Evolutionary conservation across 1,140 invertebrate species (phyloP), one percentile per base, ranked within the genome.

Genomic region (Aphaenogaster ashmeadi): DNA sequence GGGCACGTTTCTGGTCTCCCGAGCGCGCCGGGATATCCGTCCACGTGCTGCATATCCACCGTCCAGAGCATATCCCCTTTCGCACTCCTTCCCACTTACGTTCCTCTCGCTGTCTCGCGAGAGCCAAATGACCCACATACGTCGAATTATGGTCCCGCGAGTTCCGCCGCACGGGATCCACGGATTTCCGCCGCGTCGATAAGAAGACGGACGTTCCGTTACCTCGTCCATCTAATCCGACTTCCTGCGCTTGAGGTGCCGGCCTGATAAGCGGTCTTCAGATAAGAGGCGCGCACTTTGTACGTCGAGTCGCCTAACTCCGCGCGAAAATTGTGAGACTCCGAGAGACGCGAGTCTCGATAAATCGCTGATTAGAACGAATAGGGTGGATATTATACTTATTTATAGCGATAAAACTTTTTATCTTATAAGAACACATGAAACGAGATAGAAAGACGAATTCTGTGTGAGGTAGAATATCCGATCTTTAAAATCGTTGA

Each of bases 71-170:
- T 50, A 62, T 75, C 66, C 21, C 66, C 47, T 33, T 27, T 44
- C 52, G 41, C 21, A 11, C 18, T 44, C 36, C 64, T 5, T 44
- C n/a, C 9, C 75, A 47, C 41, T 41, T 47, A 41, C 36, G 38
- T 41, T 18, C 54, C 54, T 21, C 18, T 15, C 36, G 18, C 15
- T 47, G 74, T 75, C 71, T 79, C 75, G 64, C 60, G 89, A 60
- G 54, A 84, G 67, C 69, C 18, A 38, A 60, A 60, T 84, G 80
- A 90, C 89, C 85, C 72, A 87, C 56, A 90, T 90, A 41, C 72
- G 69, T 69, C 83, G 52, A 81, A 81, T 81, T 81, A 71, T 41
- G 50, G 27, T 75, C 54, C 80, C 77, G 71, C 62, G 50, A 87
- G 71, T 89, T 90, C 36, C 87, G 66, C 54, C 74, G 15, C 27